Evolutionary conservation across 1,140 invertebrate genomes (phyloP).

Genomic region (Drosophila lacteicornis): DNA sequence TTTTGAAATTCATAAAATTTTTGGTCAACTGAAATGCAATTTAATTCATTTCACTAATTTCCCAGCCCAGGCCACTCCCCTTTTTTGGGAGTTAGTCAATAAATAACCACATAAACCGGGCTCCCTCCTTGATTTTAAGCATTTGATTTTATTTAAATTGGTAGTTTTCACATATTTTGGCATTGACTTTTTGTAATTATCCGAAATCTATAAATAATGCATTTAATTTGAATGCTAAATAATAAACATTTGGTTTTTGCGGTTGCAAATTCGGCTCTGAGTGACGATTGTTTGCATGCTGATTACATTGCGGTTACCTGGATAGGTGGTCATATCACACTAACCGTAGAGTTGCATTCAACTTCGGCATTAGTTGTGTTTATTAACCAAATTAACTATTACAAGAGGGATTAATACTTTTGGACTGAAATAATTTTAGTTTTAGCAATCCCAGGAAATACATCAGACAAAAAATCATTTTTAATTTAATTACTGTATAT

Average conservation of each 20-base stretch:
- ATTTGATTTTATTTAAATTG: slow-evolving; percentile 65
- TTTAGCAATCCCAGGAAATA: too few relatives aligned
- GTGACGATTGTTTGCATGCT: slow-evolving; percentile 48
- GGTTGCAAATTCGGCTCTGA: slow-evolving; percentile 55
- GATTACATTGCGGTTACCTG: slow-evolving; percentile 65
- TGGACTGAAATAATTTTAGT: too few relatives aligned
- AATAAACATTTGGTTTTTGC: slow-evolving; percentile 76
- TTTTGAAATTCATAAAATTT: slow-evolving; percentile 34
- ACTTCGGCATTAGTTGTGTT: neutral
- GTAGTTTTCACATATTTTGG: slow-evolving; percentile 22
- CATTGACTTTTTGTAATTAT: slow-evolving; percentile 58
- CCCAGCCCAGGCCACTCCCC: slow-evolving; percentile 2
- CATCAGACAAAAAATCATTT: too few relatives aligned
- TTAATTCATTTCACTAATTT: slow-evolving; percentile 70
- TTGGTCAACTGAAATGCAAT: slow-evolving; percentile 57
- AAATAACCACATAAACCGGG: slow-evolving; percentile 35
- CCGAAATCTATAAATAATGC: slow-evolving; percentile 76
- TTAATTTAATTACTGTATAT: too few relatives aligned
- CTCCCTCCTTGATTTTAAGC: slow-evolving; percentile 46
- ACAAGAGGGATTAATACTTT: neutral
- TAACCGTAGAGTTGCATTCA: slow-evolving; percentile 8
- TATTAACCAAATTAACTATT: slow-evolving; percentile 16
- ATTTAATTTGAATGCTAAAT: slow-evolving; percentile 78
- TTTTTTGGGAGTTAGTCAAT: slow-evolving; percentile 2
- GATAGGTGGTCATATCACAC: slow-evolving; percentile 1